Percentiles rank a stretch among this genome's conserved stretches.
phyloP scores from a whole-genome alignment of 2,113 vertebrate species.

The Microtus montanus region DNA sequence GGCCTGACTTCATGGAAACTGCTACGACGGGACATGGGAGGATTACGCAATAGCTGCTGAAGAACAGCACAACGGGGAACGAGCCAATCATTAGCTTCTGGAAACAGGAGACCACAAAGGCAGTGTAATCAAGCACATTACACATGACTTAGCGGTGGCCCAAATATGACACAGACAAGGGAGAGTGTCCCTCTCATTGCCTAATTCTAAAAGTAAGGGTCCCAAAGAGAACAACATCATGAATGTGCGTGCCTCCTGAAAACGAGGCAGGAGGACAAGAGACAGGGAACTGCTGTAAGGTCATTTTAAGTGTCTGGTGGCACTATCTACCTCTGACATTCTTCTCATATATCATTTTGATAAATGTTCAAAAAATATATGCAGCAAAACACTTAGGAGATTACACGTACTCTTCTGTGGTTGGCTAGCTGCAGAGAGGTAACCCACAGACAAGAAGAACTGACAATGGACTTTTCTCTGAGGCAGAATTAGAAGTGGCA shows the following conservation, averaged over 20 bases:
- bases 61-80: background rate
- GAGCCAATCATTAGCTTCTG: background rate
- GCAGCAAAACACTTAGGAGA: background rate
- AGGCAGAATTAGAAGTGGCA: background rate
- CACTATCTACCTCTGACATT: background rate
- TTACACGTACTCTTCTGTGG: background rate
- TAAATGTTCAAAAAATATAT: background rate
- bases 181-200: background rate
- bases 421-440: background rate
- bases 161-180: background rate
- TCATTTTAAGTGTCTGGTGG: slow-evolving; percentile 13
- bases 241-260: background rate
- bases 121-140: background rate
- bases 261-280: background rate
- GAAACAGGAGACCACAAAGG: slow-evolving; percentile 13
- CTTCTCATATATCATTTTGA: background rate
- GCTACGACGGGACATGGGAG: background rate
- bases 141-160: background rate
- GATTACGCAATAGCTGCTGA: background rate
- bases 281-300: background rate
- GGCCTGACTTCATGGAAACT: slow-evolving; percentile 1
- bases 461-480: background rate
- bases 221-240: slow-evolving; percentile 9
- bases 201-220: background rate
- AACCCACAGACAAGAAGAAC: background rate